Evolutionary conservation across 1,140 invertebrate species (phyloP).

Genomic region (Dolichoris vasculosae): DNA sequence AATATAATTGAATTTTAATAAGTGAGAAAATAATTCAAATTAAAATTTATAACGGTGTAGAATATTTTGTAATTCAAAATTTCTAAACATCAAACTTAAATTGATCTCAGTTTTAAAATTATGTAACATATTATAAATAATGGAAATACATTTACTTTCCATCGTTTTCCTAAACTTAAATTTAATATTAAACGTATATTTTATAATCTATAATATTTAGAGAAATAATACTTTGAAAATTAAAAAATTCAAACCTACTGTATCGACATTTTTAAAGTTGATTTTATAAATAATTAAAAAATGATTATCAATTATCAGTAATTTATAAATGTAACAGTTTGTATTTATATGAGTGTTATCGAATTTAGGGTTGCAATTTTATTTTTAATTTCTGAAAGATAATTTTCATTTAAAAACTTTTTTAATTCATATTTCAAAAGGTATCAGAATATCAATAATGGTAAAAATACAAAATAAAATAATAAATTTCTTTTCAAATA

Average conservation of each 20-base stretch:
- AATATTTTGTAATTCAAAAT: neutral
- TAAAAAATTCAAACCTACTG: neutral
- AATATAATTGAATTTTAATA: neutral
- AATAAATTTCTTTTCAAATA: too few species aligned
- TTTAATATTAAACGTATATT: neutral
- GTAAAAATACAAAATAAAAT: too few species aligned
- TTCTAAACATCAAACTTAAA: neutral
- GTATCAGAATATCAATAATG: too few species aligned
- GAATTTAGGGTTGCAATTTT: too few species aligned
- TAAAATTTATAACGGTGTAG: neutral
- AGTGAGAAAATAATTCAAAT: neutral
- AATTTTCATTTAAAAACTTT: neutral
- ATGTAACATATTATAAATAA: neutral
- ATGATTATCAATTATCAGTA: neutral
- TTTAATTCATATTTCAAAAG: too few species aligned
- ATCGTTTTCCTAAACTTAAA: neutral
- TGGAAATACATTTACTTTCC: neutral
- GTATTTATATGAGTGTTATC: too few species aligned
- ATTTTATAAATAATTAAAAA: neutral
- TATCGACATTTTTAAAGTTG: too few species aligned
- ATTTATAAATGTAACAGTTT: too few species aligned
- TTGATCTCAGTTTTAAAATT: neutral
- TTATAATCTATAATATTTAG: neutral
- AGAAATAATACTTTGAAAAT: neutral
- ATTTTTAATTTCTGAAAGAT: neutral